Evolutionary conservation across 2,888 invertebrate genomes (phyloP).

Genomic region (Drosophila parthenogenetica): DNA sequence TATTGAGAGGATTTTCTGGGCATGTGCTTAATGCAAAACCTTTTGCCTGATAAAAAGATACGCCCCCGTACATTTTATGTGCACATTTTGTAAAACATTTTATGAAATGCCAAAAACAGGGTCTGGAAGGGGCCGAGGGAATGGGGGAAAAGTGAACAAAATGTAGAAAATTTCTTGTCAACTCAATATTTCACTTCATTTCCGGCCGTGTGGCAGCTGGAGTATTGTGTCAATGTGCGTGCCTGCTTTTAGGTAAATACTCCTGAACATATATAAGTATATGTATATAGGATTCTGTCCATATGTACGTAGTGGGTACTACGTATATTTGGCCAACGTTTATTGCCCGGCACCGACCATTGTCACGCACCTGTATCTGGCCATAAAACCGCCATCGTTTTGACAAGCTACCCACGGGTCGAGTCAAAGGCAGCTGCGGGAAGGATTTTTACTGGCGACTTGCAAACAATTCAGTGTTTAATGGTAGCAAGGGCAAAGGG

Average conservation of each 20-base stretch:
- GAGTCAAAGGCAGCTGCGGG: background rate
- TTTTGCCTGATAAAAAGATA: conserved; percentile 43
- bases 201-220: conserved; percentile 56
- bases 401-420: conserved; percentile 8
- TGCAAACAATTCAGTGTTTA: conserved; percentile 23
- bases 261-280: background rate
- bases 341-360: conserved; percentile 49
- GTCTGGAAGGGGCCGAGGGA: background rate
- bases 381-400: conserved; percentile 55
- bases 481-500: background rate
- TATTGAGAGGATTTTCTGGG: conserved; percentile 49
- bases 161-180: conserved; percentile 38
- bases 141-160: background rate
- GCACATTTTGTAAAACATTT: conserved; percentile 50
- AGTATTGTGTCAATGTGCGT: conserved; percentile 39
- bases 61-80: conserved; percentile 26
- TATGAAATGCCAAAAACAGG: conserved; percentile 46
- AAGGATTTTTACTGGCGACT: conserved; percentile 29
- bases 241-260: background rate
- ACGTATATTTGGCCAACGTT: conserved; percentile 12
- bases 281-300: background rate
- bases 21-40: conserved; percentile 45
- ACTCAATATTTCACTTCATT: conserved; percentile 71
- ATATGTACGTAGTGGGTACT: background rate
- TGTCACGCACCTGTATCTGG: conserved; percentile 58